Conservation (phyloP, 2,113 vertebrate genomes). For the Zeus faber region DNA sequence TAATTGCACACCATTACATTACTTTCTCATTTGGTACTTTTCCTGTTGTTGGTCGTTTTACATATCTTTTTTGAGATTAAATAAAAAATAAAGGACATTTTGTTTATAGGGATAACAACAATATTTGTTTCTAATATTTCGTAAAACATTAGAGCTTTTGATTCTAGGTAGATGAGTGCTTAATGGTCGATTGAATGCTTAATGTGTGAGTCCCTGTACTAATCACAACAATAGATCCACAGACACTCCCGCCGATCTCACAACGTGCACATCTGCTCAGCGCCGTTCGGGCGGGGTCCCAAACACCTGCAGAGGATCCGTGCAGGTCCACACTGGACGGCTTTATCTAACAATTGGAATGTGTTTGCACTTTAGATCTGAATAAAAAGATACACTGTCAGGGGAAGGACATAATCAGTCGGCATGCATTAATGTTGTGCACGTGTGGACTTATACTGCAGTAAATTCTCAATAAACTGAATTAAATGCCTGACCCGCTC, state of each 20-base stretch:
- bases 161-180: constrained; percentile 52
- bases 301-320: too few species aligned
- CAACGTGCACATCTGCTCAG: too few species aligned
- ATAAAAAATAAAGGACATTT: constrained; percentile 43
- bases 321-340: constrained; percentile 14
- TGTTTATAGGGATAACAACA: constrained; percentile 44
- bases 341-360: constrained; percentile 28
- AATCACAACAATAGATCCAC: too few species aligned
- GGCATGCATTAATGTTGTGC: not conserved
- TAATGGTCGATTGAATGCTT: too few species aligned
- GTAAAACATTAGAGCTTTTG: constrained; percentile 55
- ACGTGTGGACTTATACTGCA: not conserved
- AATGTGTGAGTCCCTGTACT: too few species aligned
- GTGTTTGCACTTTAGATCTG: constrained; percentile 56
- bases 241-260: too few species aligned
- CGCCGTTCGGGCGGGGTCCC: too few species aligned
- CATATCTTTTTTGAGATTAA: constrained; percentile 61
- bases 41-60: constrained; percentile 44
- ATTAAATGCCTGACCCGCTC: too few species aligned
- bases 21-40: constrained; percentile 29
- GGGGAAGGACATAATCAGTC: not conserved
- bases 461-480: not conserved
- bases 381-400: too few species aligned
- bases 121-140: constrained; percentile 37
- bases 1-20: constrained; percentile 55